phyloP scores from a whole-genome alignment of 2,888 invertebrate species.

The Heterodera filipjevi region DNA sequence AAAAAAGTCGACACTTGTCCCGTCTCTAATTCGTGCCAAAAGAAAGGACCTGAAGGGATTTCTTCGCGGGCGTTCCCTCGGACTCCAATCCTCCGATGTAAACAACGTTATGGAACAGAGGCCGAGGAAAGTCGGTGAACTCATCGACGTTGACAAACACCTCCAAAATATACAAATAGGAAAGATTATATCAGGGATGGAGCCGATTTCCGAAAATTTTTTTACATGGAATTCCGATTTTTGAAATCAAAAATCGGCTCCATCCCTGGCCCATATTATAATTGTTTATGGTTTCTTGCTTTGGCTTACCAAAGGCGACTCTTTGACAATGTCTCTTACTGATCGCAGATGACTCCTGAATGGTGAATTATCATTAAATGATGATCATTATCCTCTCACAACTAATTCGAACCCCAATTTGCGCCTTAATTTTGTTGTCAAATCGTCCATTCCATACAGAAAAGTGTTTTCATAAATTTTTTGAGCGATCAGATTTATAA shows the following conservation, averaged over 20 bases:
- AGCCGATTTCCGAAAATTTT: no score
- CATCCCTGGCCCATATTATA: no score
- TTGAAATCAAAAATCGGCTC: no score
- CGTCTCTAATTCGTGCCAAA: no score
- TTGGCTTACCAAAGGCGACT: constrained; percentile 35
- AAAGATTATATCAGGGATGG: background rate
- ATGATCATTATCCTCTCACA: background rate
- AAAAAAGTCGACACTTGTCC: no score
- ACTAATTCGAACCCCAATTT: constrained; percentile 35
- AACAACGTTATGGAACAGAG: constrained; percentile 36
- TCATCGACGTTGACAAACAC: constrained; percentile 43
- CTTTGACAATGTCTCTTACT: constrained; percentile 50
- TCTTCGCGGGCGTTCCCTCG: background rate
- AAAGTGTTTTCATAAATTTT: constrained; percentile 23
- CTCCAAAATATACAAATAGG: constrained; percentile 20
- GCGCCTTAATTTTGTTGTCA: constrained; percentile 27
- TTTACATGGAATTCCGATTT: no score
- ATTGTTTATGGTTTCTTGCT: background rate
- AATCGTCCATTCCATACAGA: constrained; percentile 21
- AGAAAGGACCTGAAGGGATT: constrained; percentile 8
- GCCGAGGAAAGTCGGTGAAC: constrained; percentile 43
- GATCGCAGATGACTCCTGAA: constrained; percentile 47
- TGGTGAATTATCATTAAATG: background rate
- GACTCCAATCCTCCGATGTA: constrained; percentile 44
- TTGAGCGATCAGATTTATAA: constrained; percentile 31